Conservation (phyloP, 1,140 invertebrate genomes). For the Trichomalopsis sarcophagae region DNA sequence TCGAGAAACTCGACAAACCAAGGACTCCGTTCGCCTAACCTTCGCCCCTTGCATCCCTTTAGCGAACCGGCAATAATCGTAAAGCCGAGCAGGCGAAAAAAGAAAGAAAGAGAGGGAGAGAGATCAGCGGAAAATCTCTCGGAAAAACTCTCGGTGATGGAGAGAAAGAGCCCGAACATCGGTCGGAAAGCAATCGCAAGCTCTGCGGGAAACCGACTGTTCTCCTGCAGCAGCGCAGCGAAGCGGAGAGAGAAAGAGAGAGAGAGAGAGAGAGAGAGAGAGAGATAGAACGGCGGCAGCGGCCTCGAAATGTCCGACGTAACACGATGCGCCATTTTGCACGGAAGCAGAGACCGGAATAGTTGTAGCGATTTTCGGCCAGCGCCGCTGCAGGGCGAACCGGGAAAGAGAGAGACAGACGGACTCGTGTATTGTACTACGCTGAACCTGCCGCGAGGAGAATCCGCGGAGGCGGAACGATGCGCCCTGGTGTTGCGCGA, state of each 20-base stretch:
- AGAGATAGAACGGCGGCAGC: not conserved
- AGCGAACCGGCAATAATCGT: constrained; percentile 48
- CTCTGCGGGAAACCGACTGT: not conserved
- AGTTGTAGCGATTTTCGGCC: not conserved
- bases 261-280: not conserved
- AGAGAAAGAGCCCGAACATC: not conserved
- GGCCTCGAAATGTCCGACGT: not conserved
- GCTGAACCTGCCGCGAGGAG: not conserved
- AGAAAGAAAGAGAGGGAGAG: not conserved
- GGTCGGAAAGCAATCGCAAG: constrained; percentile 24
- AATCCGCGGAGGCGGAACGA: not conserved
- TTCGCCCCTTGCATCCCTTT: constrained; percentile 7
- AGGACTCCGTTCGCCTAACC: not conserved
- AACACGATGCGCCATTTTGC: not conserved
- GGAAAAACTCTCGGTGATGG: not conserved
- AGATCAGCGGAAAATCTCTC: not conserved
- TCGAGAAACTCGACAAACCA: constrained; percentile 8
- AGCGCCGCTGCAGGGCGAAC: not conserved
- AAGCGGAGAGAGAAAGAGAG: not conserved
- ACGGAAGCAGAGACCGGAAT: not conserved
- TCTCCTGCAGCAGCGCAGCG: not conserved
- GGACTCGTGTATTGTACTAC: not conserved
- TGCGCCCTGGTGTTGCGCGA: not conserved
- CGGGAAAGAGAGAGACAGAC: too few species aligned
- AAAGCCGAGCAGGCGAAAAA: constrained; percentile 20